Percentiles rank a stretch among this genome's conserved stretches.
phyloP scores from a whole-genome alignment of 2,888 invertebrate species.

The Crematogaster levior region DNA sequence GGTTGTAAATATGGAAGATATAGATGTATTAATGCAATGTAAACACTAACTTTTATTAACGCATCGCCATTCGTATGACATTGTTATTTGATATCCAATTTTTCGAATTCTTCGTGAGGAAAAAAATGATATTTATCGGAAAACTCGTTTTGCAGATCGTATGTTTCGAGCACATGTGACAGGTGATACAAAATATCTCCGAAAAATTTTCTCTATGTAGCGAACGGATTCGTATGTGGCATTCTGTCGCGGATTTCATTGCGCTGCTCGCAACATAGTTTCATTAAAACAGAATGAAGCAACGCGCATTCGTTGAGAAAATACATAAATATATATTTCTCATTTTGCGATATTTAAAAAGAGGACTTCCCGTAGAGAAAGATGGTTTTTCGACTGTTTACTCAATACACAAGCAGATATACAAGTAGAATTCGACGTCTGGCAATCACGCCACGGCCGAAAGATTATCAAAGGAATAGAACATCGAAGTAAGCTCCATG shows the following conservation, averaged over 20 bases:
- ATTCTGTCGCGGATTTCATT: constrained; percentile 10
- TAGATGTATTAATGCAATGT: no score
- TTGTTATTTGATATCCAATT: not conserved
- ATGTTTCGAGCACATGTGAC: not conserved
- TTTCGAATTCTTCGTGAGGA: not conserved
- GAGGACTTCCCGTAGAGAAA: not conserved
- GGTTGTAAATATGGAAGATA: no score
- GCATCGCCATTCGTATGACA: not conserved
- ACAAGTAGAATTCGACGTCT: not conserved
- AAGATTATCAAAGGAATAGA: not conserved
- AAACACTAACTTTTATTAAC: not conserved
- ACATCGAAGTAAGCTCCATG: not conserved
- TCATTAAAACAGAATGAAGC: not conserved
- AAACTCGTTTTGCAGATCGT: constrained; percentile 22
- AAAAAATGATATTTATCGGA: constrained; percentile 24
- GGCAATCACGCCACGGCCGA: not conserved
- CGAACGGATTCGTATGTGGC: not conserved
- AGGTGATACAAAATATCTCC: constrained; percentile 24
- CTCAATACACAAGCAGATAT: not conserved
- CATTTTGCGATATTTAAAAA: not conserved
- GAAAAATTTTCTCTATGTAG: constrained; percentile 6
- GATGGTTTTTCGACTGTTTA: not conserved
- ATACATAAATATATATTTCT: not conserved
- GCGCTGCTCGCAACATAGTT: not conserved
- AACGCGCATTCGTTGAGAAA: constrained; percentile 9